Conservation (phyloP, 2,797 vertebrate species). For the Mormyrops attenuatus region DNA sequence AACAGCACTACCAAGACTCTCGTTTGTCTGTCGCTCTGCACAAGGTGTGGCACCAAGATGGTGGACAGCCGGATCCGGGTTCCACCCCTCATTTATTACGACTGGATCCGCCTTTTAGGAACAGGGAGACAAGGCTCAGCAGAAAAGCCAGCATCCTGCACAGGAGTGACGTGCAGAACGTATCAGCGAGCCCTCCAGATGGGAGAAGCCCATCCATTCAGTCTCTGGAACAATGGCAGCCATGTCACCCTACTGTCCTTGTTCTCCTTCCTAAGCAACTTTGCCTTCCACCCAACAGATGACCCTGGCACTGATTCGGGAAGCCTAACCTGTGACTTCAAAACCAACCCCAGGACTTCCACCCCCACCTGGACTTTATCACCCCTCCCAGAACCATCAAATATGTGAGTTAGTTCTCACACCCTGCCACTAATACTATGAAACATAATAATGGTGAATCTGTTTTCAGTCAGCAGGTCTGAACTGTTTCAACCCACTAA, state of each 20-base stretch:
- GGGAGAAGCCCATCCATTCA: not conserved
- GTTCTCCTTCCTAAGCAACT: not conserved
- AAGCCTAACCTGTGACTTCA: not conserved
- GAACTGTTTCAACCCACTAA: not conserved
- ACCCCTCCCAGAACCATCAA: not conserved
- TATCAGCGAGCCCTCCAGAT: not conserved
- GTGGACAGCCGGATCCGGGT: not conserved
- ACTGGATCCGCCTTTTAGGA: not conserved
- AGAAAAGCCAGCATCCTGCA: not conserved
- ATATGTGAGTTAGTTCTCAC: not conserved
- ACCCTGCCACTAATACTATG: not conserved
- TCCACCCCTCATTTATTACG: not conserved
- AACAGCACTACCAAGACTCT: not conserved
- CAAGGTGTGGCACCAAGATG: not conserved
- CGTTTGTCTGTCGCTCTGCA: not conserved
- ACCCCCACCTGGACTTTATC: not conserved
- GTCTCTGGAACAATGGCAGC: not conserved
- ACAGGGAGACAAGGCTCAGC: not conserved
- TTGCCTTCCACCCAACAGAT: not conserved
- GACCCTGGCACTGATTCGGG: not conserved
- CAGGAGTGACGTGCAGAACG: not conserved
- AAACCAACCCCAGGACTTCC: not conserved
- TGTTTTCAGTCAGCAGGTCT: not conserved
- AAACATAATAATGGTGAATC: not conserved
- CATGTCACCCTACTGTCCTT: not conserved